phyloP scores from a whole-genome alignment of 2,888 invertebrate species.

The Perizoma flavofasciatum region DNA sequence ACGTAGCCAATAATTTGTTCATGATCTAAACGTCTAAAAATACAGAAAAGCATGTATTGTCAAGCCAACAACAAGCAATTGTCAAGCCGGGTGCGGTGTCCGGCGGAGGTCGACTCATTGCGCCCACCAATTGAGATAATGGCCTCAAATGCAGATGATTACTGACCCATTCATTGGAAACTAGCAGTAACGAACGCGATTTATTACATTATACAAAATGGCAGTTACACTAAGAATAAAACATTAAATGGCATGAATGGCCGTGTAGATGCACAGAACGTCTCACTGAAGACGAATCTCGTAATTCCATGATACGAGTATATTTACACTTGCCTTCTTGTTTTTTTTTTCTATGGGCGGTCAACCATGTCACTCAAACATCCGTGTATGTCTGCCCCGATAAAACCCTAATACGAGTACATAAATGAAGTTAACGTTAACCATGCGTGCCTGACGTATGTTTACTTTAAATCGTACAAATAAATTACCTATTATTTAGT shows the following conservation, averaged over 20 bases:
- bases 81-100: slow-evolving; percentile 75
- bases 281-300: background rate
- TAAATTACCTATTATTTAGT: slow-evolving; percentile 19
- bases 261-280: background rate
- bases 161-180: slow-evolving; percentile 79
- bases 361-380: background rate
- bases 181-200: slow-evolving; percentile 67
- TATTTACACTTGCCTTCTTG: too few relatives aligned
- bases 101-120: slow-evolving; percentile 77
- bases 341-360: too few relatives aligned
- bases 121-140: slow-evolving; percentile 81
- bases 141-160: slow-evolving; percentile 81
- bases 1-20: slow-evolving; percentile 4
- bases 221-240: slow-evolving; percentile 2
- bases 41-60: slow-evolving; percentile 68
- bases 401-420: background rate
- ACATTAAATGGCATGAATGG: background rate
- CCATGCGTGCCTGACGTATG: slow-evolving; percentile 54
- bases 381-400: slow-evolving; percentile 2
- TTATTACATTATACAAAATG: slow-evolving; percentile 55
- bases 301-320: too few relatives aligned
- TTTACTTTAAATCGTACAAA: slow-evolving; percentile 47
- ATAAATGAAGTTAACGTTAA: slow-evolving; percentile 65
- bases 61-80: slow-evolving; percentile 66
- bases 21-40: slow-evolving; percentile 42